Conservation (phyloP, 2,888 invertebrate genomes). For the Limnephilus auricula region DNA sequence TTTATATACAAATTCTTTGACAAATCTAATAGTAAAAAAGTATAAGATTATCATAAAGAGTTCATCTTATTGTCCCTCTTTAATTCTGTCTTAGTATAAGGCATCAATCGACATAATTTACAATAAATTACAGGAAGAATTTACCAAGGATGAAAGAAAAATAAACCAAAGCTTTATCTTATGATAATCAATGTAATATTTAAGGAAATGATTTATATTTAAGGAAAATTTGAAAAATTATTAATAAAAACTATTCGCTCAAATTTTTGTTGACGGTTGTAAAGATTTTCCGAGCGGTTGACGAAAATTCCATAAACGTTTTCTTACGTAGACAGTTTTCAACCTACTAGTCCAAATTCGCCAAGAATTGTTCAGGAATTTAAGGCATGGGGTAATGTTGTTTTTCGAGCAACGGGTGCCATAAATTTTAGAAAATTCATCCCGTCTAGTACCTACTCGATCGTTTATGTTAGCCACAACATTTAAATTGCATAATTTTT, state of each 20-base stretch:
- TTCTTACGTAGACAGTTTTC: constrained; percentile 23
- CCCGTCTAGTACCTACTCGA: not conserved
- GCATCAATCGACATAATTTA: no score
- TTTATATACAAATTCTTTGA: no score
- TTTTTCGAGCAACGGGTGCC: constrained; percentile 1
- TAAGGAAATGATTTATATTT: no score
- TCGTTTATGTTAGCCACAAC: not conserved
- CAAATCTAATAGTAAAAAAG: no score
- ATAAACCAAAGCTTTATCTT: no score
- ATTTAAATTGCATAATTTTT: not conserved
- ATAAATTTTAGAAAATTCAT: constrained; percentile 13
- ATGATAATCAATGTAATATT: no score
- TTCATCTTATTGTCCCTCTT: no score
- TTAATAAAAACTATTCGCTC: not conserved
- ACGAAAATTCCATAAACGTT: constrained; percentile 9
- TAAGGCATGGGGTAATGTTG: not conserved
- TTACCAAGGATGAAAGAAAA: no score
- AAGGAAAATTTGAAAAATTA: not conserved
- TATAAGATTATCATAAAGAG: no score
- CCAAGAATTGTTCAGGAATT: constrained; percentile 18
- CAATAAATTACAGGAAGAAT: no score
- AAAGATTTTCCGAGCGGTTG: not conserved
- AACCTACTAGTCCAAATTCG: not conserved
- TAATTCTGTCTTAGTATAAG: no score
- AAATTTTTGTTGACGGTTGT: not conserved